A percentile compares a stretch with the other conserved stretches of the same genome.
phyloP scores from a whole-genome alignment of 2,888 invertebrate species.

The Eupithecia abbreviata region DNA sequence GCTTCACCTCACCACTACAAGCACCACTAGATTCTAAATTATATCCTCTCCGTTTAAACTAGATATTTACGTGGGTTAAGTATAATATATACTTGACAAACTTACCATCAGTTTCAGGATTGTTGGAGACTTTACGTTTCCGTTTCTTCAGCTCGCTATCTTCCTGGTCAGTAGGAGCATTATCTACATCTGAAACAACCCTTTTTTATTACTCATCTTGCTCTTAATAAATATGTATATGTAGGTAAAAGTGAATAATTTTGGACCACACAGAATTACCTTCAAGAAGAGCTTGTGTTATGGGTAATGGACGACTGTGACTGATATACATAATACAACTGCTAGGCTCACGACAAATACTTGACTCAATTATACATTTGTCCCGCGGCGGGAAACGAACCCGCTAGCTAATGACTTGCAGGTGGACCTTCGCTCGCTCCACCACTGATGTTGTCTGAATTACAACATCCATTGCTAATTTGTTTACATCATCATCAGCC shows the following conservation, averaged over 20 bases:
- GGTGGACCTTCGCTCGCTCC: background rate
- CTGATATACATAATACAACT: background rate
- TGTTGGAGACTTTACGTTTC: constrained; percentile 27
- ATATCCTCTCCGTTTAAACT: no score
- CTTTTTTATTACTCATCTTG: background rate
- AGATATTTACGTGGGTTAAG: no score
- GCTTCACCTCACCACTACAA: no score
- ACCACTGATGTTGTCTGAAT: background rate
- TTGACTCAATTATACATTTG: background rate
- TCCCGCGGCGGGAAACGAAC: background rate
- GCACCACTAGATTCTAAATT: no score
- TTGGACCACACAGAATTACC: no score
- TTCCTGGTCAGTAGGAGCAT: constrained; percentile 10
- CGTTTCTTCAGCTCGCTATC: constrained; percentile 24
- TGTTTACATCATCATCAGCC: no score
- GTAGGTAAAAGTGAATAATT: no score
- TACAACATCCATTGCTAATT: no score
- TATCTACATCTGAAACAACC: constrained; percentile 13
- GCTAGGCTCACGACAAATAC: background rate
- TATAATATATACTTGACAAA: background rate
- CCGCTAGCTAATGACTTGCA: background rate
- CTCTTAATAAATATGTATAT: background rate
- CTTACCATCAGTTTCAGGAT: constrained; percentile 25
- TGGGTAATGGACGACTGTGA: background rate
- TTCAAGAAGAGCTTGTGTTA: background rate